Percentiles rank a stretch among this genome's conserved stretches.
Conservation (phyloP, 1,140 invertebrate species). For the Euwallacea fornicatus region DNA sequence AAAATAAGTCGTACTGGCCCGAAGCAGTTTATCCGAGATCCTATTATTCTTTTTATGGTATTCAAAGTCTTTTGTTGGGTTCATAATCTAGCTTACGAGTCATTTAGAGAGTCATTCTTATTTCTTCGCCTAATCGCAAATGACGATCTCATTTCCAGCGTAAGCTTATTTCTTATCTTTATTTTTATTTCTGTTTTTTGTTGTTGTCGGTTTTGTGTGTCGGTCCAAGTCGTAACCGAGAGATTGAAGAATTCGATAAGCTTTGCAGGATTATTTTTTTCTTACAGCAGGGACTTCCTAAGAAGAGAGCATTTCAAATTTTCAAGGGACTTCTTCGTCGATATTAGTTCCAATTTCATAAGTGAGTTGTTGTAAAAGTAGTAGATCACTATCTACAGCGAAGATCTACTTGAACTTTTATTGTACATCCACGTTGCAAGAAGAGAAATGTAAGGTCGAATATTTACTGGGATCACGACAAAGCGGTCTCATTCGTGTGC, state of each 20-base stretch:
- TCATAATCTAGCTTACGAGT: slow-evolving; percentile 17
- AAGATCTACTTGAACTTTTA: slow-evolving; percentile 6
- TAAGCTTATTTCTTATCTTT: slow-evolving; percentile 17
- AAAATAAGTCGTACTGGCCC: not conserved
- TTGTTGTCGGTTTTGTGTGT: slow-evolving; percentile 5
- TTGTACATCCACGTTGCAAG: slow-evolving; percentile 7
- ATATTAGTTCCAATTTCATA: not conserved
- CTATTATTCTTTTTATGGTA: slow-evolving; percentile 16
- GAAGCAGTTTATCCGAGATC: not conserved
- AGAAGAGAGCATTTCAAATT: too few species aligned
- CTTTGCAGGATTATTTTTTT: not conserved
- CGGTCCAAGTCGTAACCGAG: not conserved
- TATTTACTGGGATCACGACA: slow-evolving; percentile 10
- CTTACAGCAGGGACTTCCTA: too few species aligned
- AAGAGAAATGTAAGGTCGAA: not conserved
- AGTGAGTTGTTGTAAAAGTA: not conserved
- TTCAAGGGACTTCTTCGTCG: too few species aligned
- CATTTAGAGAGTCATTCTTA: slow-evolving; percentile 21
- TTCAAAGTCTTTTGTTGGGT: slow-evolving; percentile 3
- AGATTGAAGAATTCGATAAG: slow-evolving; percentile 7
- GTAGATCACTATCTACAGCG: too few species aligned
- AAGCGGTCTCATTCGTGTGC: not conserved
- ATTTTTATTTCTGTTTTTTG: slow-evolving; percentile 13
- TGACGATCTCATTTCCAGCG: slow-evolving; percentile 20
- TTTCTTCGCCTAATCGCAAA: slow-evolving; percentile 20